Percentiles rank a stretch among this genome's conserved stretches.
These are phyloP conservation scores for Piprites chloris DNA, from an alignment of 2,113 vertebrate genomes.

Conservation along the genomic window DNA sequence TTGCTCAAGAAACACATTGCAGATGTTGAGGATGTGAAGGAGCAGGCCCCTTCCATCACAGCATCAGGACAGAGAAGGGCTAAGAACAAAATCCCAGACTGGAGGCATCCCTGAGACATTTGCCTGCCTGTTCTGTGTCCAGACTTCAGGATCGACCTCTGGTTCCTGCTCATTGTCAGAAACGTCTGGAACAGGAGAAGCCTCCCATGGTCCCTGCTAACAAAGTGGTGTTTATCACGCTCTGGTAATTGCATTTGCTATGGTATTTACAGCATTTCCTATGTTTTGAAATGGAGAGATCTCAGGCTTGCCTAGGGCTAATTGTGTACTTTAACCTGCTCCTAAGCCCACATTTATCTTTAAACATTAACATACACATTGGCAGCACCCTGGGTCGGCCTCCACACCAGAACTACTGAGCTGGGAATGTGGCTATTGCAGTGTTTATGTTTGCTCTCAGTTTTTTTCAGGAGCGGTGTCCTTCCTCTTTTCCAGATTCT, in stretches of 20 bases:
- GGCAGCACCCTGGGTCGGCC: background rate
- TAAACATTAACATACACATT: background rate
- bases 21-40: background rate
- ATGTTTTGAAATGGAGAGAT: conserved; percentile 15
- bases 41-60: background rate
- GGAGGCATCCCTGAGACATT: background rate
- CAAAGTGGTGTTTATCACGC: background rate
- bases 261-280: conserved; percentile 45
- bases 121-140: background rate
- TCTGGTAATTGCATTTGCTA: conserved; percentile 25
- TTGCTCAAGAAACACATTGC: background rate
- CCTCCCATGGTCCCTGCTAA: background rate
- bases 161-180: conserved; percentile 12
- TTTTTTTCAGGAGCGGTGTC: background rate
- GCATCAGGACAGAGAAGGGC: background rate
- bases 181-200: background rate
- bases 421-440: background rate
- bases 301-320: background rate
- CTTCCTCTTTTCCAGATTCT: background rate
- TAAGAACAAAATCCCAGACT: background rate
- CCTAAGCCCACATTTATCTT: background rate
- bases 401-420: background rate
- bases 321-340: background rate
- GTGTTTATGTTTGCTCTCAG: background rate
- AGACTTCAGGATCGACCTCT: fast-evolving